Evolutionary conservation across 2,113 vertebrate species (phyloP).

Genomic region (Formicarius rufipectus): DNA sequence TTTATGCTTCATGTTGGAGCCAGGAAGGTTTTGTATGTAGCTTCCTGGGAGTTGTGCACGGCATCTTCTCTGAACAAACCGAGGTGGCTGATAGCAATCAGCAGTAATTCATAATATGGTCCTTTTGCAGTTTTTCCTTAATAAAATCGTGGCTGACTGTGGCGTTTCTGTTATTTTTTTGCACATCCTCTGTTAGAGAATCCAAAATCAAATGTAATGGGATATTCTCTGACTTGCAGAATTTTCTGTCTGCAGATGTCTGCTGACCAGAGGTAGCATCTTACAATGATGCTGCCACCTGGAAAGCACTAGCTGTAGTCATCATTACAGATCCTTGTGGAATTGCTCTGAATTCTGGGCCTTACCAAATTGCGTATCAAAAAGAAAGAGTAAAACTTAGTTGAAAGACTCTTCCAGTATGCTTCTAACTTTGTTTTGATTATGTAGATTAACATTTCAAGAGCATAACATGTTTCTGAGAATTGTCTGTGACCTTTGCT

Average conservation of each 20-base stretch:
- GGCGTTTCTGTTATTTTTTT: background rate
- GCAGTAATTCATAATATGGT: background rate
- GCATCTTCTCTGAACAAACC: background rate
- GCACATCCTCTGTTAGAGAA: background rate
- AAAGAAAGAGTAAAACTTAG: background rate
- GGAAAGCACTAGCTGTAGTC: background rate
- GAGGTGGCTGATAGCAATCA: background rate
- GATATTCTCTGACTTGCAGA: background rate
- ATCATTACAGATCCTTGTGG: background rate
- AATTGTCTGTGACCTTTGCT: background rate
- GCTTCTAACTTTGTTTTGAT: background rate
- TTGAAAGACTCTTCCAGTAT: background rate
- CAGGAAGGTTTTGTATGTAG: background rate
- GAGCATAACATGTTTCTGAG: background rate
- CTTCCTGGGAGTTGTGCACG: background rate
- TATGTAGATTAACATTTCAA: background rate
- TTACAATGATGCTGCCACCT: background rate
- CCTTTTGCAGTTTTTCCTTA: background rate
- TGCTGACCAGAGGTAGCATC: background rate
- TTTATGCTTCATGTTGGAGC: background rate
- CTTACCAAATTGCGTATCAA: background rate
- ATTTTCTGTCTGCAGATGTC: background rate
- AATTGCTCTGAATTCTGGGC: background rate
- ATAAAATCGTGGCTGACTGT: background rate
- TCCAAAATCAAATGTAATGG: background rate